Conservation (phyloP, 2,888 invertebrate genomes). For the Lepidochrysops patricia region DNA sequence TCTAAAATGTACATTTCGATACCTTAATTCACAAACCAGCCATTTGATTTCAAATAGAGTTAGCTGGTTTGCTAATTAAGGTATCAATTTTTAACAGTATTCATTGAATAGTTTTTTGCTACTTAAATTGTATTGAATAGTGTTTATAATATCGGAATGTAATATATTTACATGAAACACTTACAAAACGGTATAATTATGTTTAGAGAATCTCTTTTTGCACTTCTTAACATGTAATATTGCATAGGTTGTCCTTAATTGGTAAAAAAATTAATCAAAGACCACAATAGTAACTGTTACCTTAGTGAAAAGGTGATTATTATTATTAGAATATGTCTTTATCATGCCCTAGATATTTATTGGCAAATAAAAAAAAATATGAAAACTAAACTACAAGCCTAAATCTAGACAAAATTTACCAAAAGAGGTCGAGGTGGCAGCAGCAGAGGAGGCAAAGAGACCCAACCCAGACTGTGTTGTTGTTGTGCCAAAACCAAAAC, state of each 20-base stretch:
- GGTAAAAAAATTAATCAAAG: not conserved
- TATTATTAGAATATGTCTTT: too few species aligned
- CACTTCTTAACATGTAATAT: conserved; percentile 33
- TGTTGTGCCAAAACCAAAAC: conserved; percentile 47
- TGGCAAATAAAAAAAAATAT: not conserved
- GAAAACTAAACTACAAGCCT: not conserved
- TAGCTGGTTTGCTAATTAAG: too few species aligned
- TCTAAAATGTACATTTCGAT: too few species aligned
- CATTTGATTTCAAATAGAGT: too few species aligned
- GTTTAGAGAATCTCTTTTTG: conserved; percentile 42
- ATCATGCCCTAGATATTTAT: conserved; percentile 3
- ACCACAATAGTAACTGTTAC: not conserved
- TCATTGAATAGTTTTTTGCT: too few species aligned
- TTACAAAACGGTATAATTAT: conserved; percentile 33
- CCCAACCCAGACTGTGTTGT: conserved; percentile 41
- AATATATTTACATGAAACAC: not conserved
- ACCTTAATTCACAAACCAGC: too few species aligned
- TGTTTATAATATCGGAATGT: not conserved
- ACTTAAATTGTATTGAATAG: too few species aligned
- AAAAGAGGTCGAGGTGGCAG: conserved; percentile 43
- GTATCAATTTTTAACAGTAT: too few species aligned
- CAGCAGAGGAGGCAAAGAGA: conserved; percentile 39
- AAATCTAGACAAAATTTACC: conserved; percentile 35
- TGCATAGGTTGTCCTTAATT: not conserved
- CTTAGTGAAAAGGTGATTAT: too few species aligned